These are phyloP conservation scores for Eclectus roratus DNA, from an alignment of 2,113 vertebrate genomes.

Conservation along the genomic window DNA sequence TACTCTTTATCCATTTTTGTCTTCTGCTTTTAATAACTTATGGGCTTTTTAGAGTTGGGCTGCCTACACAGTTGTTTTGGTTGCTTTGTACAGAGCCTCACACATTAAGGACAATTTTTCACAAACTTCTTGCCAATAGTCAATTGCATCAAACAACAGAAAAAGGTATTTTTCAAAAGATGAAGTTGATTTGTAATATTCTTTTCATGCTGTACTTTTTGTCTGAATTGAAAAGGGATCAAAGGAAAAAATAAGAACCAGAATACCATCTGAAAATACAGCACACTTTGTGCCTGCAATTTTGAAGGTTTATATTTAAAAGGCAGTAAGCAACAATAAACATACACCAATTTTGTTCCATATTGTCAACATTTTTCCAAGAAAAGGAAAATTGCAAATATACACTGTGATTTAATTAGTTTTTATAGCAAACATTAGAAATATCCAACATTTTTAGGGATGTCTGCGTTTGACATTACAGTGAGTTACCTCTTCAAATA, in stretches of 20 bases:
- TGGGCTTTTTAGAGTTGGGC: neutral
- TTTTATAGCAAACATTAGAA: neutral
- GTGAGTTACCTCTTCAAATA: neutral
- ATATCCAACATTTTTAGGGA: neutral
- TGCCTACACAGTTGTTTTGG: neutral
- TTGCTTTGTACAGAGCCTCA: neutral
- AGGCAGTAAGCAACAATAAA: neutral
- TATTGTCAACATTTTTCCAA: slow-evolving; percentile 31
- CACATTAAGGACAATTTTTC: neutral
- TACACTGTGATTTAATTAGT: slow-evolving; percentile 14
- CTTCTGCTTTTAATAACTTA: neutral
- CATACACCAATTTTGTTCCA: slow-evolving; percentile 30
- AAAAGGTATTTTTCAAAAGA: neutral
- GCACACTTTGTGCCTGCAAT: neutral
- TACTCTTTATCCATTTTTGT: neutral
- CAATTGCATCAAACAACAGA: neutral
- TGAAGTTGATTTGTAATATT: neutral
- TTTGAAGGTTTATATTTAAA: slow-evolving; percentile 1
- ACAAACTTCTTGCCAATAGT: neutral
- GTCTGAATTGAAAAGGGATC: neutral
- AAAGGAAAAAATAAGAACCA: neutral
- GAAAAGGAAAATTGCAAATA: neutral
- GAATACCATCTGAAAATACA: neutral
- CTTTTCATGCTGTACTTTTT: neutral
- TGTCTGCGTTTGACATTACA: slow-evolving; percentile 1